These are phyloP conservation scores for Mesorhabditis spiculigera DNA, from an alignment of 2,888 invertebrate species.

Conservation along the genomic window DNA sequence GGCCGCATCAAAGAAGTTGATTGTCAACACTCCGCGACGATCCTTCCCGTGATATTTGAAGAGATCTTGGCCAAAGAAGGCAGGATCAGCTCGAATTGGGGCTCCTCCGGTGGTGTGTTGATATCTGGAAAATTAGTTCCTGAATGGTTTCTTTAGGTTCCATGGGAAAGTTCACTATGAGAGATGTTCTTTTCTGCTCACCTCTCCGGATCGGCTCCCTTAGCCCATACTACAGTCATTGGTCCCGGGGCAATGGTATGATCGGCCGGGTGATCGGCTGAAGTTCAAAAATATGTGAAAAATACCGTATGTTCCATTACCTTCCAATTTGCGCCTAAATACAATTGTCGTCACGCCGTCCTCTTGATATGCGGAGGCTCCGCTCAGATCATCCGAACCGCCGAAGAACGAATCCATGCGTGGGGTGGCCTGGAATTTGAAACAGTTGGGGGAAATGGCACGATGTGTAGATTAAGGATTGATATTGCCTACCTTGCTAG, in stretches of 20 bases:
- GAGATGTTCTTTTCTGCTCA: conserved; percentile 71
- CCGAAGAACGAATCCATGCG: conserved; percentile 83
- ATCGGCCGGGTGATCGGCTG: conserved; percentile 74
- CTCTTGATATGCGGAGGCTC: conserved; percentile 79
- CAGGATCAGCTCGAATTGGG: conserved; percentile 65
- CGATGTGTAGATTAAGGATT: not conserved
- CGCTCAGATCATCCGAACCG: conserved; percentile 81
- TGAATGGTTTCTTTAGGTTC: too few relatives aligned
- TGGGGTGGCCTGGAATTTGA: conserved; percentile 72
- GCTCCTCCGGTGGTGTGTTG: conserved; percentile 65
- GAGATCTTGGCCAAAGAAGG: conserved; percentile 81
- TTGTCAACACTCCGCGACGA: conserved; percentile 75
- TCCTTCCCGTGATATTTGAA: conserved; percentile 78
- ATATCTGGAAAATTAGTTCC: conserved; percentile 57
- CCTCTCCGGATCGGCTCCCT: conserved; percentile 77
- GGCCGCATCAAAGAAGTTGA: conserved; percentile 74
- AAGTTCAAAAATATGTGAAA: not conserved
- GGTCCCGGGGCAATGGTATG: conserved; percentile 75
- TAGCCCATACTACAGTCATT: conserved; percentile 92
- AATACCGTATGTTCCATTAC: conserved; percentile 14
- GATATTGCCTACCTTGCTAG: conserved; percentile 40
- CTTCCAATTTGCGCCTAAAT: conserved; percentile 68
- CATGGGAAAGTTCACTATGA: too few relatives aligned
- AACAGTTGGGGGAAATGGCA: not conserved
- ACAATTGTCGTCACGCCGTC: conserved; percentile 80